These are phyloP conservation scores for Sebastes matsubarae DNA, from an alignment of 2,797 vertebrate species.

Conservation along the genomic window DNA sequence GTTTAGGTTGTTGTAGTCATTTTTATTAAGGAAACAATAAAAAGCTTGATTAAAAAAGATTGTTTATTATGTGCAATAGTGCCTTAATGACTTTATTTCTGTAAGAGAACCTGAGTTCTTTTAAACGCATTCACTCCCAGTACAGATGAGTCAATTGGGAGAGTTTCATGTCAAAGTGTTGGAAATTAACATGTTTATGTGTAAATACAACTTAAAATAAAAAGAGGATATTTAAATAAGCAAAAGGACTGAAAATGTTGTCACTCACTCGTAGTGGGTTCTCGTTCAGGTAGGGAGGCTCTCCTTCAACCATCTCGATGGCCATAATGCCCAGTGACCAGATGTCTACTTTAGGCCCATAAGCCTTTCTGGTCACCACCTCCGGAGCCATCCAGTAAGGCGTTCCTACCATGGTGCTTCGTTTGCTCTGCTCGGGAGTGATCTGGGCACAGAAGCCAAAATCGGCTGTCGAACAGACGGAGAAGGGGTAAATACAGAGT, in stretches of 20 bases:
- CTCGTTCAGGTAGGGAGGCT: slow-evolving; percentile 97
- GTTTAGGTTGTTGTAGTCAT: no score
- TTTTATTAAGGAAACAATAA: no score
- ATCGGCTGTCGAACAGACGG: slow-evolving; percentile 84
- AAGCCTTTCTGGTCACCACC: slow-evolving; percentile 97
- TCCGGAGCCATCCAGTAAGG: slow-evolving; percentile 99
- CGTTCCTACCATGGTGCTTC: slow-evolving; percentile 98
- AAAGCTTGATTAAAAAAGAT: background rate
- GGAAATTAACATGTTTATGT: background rate
- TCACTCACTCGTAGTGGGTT: slow-evolving; percentile 94
- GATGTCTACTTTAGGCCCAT: slow-evolving; percentile 97
- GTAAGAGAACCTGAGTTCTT: background rate
- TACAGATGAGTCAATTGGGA: background rate
- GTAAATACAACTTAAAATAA: background rate
- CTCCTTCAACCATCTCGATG: slow-evolving; percentile 99
- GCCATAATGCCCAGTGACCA: slow-evolving; percentile 99
- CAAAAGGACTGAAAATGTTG: background rate
- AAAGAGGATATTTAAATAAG: background rate
- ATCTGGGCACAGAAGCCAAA: slow-evolving; percentile 99
- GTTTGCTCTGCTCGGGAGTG: slow-evolving; percentile 97
- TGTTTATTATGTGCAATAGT: background rate
- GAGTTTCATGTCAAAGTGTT: background rate
- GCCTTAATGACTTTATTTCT: background rate
- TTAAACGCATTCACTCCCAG: background rate
- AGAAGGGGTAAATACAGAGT: background rate